Evolutionary conservation across 2,113 vertebrate species (phyloP), one percentile per base, ranked within the genome.

Genomic region (Dicentrarchus labrax): DNA sequence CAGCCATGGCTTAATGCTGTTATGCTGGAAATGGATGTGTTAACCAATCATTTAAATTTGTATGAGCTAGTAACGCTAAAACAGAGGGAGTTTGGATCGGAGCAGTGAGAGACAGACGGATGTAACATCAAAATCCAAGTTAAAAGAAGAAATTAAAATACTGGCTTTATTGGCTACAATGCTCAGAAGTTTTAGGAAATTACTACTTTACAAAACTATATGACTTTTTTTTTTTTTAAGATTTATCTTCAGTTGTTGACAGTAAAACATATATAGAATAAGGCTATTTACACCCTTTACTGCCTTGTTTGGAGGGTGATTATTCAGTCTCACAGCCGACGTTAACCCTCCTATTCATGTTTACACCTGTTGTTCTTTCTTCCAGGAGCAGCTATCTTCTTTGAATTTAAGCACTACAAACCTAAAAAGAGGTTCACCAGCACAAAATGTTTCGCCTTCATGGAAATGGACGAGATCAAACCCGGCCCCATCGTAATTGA

Each of bases 321-420:
- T 73, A 15, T 38, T 73, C 1, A 12, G n/a, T 39, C 54, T 57
- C 11, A 22, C 22, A 22, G 5, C 54, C 17, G 21, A 30, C 53
- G 17, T 36, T 65, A 57, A 56, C 10, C 24, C 4, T 74, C 1
- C 0, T 6, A 2, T 47, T 72, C 0, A n/a, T 57, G 24, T 70
- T 47, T n/a, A 36, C n/a, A 54, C 4, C 68, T 22, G 0, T 22
- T 70, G 0, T 8, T 0, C n/a, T 2, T 72, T 39, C 22, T 75
- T 88, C 7, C 76, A 99, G 98, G 98, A 87, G 97, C 97, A 92
- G 98, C 97, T 90, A 98, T 99, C 94, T 99, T 99, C 97, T 99
- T 99, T 95, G 98, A 99, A 95, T 98, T 99, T 95, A 99, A 99
- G 94, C 98, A 99, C 97, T 99, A 99, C 96, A 99, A 99, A 93